Evolutionary conservation across 1,140 invertebrate genomes (phyloP), one percentile per base, ranked within the genome.

Genomic region (Drosophila setifemur): DNA sequence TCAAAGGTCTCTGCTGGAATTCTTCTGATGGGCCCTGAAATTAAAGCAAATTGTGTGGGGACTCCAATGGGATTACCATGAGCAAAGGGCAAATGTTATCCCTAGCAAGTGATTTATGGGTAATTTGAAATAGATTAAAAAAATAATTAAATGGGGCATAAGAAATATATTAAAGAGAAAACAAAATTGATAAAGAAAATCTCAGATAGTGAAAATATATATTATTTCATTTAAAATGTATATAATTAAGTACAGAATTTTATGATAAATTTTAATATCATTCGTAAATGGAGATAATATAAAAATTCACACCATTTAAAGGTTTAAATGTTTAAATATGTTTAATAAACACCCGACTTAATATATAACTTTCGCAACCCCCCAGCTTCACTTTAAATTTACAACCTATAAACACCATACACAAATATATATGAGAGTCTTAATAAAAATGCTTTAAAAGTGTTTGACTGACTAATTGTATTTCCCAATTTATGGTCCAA

Each of bases 21-120:
- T 12, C 29, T 12, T 50, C 7, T 49, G 43, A 31, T 50, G 28
- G 9, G 45, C 26, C 16, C 11, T 57, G 21, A 53, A 57, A 57
- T 53, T 53, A 25, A 25, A 25, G 19, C 29, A 53, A 53, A 53
- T 53, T 53, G 28, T 57, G 47, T 53, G 45, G 11, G 12, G 28
- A 55, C n/a, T 25, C 14, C 12, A 55, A 8, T 9, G 45, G 28
- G 53, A 25, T 33, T 52, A 52, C 45, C 16, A 6, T 11, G 44
- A 21, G 48, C 39, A 5, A 43, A 45, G 23, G 23, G 23, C 39
- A 52, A 18, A 42, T 14, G 12, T 39, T 7, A 47, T 29, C 12
- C 23, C 14, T 8, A 31, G 3, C 1, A 2, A 4, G 43, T 48
- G 11, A 31, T 49, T 49, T 33, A 23, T 33, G 40, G 25, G 18